phyloP scores from a whole-genome alignment of 2,888 invertebrate genomes.

The Machimus atricapillus region DNA sequence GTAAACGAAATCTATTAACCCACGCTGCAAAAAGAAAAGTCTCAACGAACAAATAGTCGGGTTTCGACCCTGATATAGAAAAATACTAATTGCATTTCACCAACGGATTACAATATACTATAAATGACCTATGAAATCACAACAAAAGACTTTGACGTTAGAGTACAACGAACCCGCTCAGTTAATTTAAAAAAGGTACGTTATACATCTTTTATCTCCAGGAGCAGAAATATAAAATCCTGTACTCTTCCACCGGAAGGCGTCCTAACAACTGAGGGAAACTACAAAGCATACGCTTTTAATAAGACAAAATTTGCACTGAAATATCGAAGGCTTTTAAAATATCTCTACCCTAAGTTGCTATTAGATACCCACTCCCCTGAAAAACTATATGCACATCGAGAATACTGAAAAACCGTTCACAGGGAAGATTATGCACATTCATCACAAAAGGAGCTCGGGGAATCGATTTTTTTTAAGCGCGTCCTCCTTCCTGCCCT shows the following conservation, averaged over 20 bases:
- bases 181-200: conserved; percentile 46
- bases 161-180: neutral
- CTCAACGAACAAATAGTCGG: too few relatives aligned
- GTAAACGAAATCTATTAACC: too few relatives aligned
- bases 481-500: neutral
- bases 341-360: neutral
- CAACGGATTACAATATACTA: too few relatives aligned
- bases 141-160: neutral
- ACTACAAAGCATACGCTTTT: neutral
- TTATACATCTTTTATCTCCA: neutral
- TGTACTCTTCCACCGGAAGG: neutral
- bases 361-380: neutral
- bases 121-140: neutral
- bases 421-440: neutral
- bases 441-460: neutral
- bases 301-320: neutral
- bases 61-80: too few relatives aligned
- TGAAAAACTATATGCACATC: neutral
- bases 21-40: too few relatives aligned
- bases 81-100: too few relatives aligned
- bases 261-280: neutral
- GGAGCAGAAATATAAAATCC: neutral
- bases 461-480: neutral
- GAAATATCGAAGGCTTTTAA: neutral
- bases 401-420: neutral